Percentiles rank a stretch among this genome's conserved stretches.
These are phyloP conservation scores for Ptychadena robeensis DNA, from an alignment of 2,797 vertebrate genomes.

Conservation along the genomic window DNA sequence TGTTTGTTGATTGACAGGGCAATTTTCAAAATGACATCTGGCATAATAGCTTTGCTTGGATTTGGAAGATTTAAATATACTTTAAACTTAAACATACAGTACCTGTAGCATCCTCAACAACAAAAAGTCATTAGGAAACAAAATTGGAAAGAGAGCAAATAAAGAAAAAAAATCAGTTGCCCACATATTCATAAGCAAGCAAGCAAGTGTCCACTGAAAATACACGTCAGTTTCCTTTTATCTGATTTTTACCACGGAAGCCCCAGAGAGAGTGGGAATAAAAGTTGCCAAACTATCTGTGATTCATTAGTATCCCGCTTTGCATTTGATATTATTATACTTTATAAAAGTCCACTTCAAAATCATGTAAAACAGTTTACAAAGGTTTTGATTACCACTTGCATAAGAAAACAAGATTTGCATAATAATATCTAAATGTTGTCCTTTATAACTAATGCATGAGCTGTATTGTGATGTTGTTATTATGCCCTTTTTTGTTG, in stretches of 20 bases:
- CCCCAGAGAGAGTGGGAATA: not conserved
- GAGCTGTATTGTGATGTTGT: constrained; percentile 1
- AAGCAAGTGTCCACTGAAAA: too few species aligned
- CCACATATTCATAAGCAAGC: too few species aligned
- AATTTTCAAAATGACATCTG: too few species aligned
- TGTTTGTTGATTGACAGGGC: too few species aligned
- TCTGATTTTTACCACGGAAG: not conserved
- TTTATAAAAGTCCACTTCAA: constrained; percentile 43
- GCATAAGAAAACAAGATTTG: constrained; percentile 48
- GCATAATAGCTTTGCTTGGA: too few species aligned
- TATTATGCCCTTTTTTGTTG: constrained; percentile 12
- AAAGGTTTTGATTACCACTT: constrained; percentile 52
- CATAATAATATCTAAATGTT: constrained; percentile 47
- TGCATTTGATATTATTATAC: constrained; percentile 32
- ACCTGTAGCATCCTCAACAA: too few species aligned
- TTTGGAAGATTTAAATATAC: too few species aligned
- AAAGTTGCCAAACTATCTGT: not conserved
- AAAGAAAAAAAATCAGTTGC: too few species aligned
- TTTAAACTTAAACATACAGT: too few species aligned
- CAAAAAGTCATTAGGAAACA: too few species aligned
- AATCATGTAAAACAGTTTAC: constrained; percentile 50
- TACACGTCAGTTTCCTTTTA: not conserved
- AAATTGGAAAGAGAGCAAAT: too few species aligned
- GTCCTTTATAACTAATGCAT: constrained; percentile 32
- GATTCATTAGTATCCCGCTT: constrained; percentile 26